Conservation (phyloP, 92 coral and sea anemone species). For the Phenganax subtilis region DNA sequence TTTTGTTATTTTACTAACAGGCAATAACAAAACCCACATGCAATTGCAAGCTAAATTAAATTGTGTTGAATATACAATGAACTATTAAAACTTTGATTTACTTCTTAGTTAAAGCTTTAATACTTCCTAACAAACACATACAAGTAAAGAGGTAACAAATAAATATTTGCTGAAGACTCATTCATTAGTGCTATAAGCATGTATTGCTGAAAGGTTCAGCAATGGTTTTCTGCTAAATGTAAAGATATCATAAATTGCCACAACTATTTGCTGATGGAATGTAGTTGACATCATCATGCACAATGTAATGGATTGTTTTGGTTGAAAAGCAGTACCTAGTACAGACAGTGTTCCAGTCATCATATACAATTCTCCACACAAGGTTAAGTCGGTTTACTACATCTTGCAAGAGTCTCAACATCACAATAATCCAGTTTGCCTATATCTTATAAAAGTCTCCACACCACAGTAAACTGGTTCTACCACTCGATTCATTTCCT, state of each 20-base stretch:
- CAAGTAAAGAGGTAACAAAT: not conserved
- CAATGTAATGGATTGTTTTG: slow-evolving; percentile 50
- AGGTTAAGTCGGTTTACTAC: too few relatives aligned
- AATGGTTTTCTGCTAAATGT: slow-evolving; percentile 40
- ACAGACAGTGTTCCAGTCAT: slow-evolving; percentile 45
- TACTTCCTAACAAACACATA: not conserved
- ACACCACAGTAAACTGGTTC: too few relatives aligned
- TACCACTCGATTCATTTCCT: too few relatives aligned
- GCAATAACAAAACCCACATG: not conserved
- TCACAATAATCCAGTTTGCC: too few relatives aligned
- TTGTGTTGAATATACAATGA: too few relatives aligned
- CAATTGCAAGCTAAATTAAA: too few relatives aligned
- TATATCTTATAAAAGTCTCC: too few relatives aligned
- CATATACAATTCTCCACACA: too few relatives aligned
- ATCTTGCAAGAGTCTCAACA: too few relatives aligned
- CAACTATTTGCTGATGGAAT: slow-evolving; percentile 57
- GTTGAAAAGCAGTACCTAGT: slow-evolving; percentile 51
- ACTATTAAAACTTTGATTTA: too few relatives aligned
- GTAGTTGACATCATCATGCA: slow-evolving; percentile 50
- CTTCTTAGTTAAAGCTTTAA: not conserved
- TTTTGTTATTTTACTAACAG: not conserved
- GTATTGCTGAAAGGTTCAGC: slow-evolving; percentile 43
- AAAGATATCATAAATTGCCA: slow-evolving; percentile 45
- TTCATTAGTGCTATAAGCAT: slow-evolving; percentile 49
- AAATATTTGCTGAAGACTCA: slow-evolving; percentile 36